Percentiles rank a stretch among this genome's conserved stretches.
Conservation (phyloP, 35 echinoderm and acorn worm species). For the Lytechinus pictus region DNA sequence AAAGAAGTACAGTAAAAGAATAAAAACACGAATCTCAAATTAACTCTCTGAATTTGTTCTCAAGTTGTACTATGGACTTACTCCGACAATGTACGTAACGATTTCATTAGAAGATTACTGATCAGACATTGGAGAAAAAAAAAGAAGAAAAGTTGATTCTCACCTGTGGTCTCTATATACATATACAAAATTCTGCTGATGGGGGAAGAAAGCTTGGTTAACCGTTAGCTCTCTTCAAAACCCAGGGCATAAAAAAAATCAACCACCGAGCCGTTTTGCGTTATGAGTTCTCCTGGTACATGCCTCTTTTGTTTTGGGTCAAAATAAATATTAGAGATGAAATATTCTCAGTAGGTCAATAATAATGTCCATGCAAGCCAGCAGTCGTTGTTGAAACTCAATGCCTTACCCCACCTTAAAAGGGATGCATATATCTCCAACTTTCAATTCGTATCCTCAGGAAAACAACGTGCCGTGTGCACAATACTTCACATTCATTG, state of each 20-base stretch:
- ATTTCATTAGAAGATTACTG: not conserved
- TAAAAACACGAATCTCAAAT: no score
- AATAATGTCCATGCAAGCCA: not conserved
- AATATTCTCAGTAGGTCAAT: not conserved
- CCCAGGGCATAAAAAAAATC: not conserved
- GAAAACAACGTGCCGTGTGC: not conserved
- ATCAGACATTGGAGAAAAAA: not conserved
- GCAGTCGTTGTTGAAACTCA: not conserved
- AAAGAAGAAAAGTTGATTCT: not conserved
- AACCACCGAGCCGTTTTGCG: not conserved
- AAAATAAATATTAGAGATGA: constrained; percentile 21
- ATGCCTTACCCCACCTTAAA: not conserved
- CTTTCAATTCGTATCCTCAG: not conserved
- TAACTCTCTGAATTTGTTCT: not conserved
- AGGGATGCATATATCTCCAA: constrained; percentile 10
- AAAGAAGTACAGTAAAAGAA: no score
- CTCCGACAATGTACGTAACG: not conserved
- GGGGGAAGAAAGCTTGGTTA: not conserved
- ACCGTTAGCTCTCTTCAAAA: not conserved
- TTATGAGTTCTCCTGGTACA: constrained; percentile 18
- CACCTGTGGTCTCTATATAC: constrained; percentile 1
- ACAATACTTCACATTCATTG: not conserved
- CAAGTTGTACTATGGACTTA: not conserved
- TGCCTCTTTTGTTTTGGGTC: not conserved
- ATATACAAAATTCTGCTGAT: not conserved